Conservation (phyloP, 2,888 invertebrate species). For the Himalopsyche kuldschensis region DNA sequence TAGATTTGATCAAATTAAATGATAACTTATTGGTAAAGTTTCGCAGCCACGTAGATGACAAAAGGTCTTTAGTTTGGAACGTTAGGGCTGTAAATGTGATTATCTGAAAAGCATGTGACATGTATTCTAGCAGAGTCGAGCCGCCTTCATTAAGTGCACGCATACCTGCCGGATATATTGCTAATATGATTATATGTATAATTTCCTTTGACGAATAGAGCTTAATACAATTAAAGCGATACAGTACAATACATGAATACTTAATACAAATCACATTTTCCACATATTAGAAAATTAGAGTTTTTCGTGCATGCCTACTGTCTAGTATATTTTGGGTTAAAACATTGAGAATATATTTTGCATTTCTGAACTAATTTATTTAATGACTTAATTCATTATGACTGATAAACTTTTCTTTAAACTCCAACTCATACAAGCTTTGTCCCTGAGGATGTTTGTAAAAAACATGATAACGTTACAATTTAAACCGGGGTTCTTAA, state of each 20-base stretch:
- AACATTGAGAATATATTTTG: too few species aligned
- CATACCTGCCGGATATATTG: neutral
- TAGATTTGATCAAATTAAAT: neutral
- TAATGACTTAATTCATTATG: too few species aligned
- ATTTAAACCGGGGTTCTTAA: too few species aligned
- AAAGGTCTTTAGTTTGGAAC: neutral
- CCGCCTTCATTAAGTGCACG: neutral
- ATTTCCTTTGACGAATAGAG: neutral
- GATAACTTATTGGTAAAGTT: neutral
- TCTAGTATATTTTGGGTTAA: too few species aligned
- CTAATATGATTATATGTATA: neutral
- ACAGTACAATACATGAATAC: neutral
- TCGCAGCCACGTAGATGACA: neutral
- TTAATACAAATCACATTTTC: neutral
- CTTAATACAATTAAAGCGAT: neutral
- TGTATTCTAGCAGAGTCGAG: neutral
- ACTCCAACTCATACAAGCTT: too few species aligned
- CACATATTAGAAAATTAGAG: too few species aligned
- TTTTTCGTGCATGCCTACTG: too few species aligned
- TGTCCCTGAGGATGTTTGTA: too few species aligned
- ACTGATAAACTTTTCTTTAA: too few species aligned
- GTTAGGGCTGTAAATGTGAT: neutral
- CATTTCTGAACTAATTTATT: too few species aligned
- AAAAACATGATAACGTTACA: too few species aligned
- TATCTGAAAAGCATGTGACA: conserved; percentile 1